phyloP scores from a whole-genome alignment of 2,113 vertebrate species.

The Panthera leo region DNA sequence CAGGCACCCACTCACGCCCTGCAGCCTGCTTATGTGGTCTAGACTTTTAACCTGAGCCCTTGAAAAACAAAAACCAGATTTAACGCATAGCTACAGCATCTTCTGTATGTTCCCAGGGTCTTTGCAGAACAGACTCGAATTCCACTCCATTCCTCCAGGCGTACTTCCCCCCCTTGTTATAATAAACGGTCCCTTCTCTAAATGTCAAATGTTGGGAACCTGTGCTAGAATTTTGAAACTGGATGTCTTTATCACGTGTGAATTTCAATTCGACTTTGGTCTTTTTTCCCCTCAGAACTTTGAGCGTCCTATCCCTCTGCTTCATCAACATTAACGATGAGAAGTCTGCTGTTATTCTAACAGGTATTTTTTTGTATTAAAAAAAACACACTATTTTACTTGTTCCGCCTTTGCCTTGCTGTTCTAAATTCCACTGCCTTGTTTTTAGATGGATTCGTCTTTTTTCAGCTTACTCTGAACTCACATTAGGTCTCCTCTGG shows the following conservation, averaged over 20 bases:
- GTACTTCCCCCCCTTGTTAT: background rate
- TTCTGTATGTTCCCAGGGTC: background rate
- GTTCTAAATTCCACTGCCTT: background rate
- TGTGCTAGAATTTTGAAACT: background rate
- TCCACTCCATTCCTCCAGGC: no score
- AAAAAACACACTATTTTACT: background rate
- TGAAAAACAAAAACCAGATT: background rate
- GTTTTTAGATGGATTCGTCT: background rate
- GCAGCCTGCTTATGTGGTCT: background rate
- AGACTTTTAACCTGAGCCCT: background rate
- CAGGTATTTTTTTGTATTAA: background rate
- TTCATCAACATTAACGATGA: background rate
- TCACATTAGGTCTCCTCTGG: no score
- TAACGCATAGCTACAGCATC: background rate
- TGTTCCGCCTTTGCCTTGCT: background rate
- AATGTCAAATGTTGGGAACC: background rate
- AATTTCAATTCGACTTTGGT: background rate
- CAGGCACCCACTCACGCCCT: rapidly evolving
- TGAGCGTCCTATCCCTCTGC: background rate
- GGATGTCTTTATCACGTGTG: background rate
- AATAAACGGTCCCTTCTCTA: no score
- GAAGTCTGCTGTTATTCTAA: background rate
- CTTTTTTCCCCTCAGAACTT: background rate
- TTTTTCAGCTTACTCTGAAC: background rate
- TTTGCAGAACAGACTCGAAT: background rate